Base-by-base conservation (phyloP, 2,113 vertebrate genomes). In the Sorex araneus region DNA sequence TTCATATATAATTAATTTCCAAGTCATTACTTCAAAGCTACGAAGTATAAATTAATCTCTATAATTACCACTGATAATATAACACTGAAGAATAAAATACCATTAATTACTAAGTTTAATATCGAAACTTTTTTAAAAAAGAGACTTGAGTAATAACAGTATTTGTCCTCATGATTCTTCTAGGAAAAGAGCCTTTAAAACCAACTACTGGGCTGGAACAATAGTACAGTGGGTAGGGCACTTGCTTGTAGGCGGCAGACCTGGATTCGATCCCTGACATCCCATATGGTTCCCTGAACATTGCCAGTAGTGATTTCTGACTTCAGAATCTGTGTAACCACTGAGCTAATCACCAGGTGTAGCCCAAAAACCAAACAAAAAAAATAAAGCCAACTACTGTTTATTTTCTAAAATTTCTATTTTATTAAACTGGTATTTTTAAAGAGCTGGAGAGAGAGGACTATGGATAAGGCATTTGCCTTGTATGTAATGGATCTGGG, bases 101-200 rank as follows among this genome's bases (percentile, higher is more conserved):
- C 36, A 94, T 84, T 91, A 91, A 85, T 90, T 89, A 64, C n/a
- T 94, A 92, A 90, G 13, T 69, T 96, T 90, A 93, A 93, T 78
- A 87, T 13, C 78, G 19, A 13, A 84, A 60, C 75, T 40, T 57
- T 71, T 91, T 88, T 78, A 86, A 87, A 80, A 57, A 57, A 86
- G 81, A 54, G 16, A 23, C 57, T 87, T 78, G 75, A 81, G 27
- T 77, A 66, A 76, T 36, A 7, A 84, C 23, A 47, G 64, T 78
- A 88, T 94, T 43, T 93, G 57, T 89, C 70, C 73, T 89, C 57
- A 57, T 50, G 40, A 93, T 60, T 80, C 13, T 84, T 87, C 64
- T 75, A 21, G 60, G 32, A 64, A 94, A 79, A 92, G 30, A 84
- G 32, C 28, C 34, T 47, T 43, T 71, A 67, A 87, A 90, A 76